phyloP scores from a whole-genome alignment of 2,113 vertebrate species.

The Rafetus swinhoei region DNA sequence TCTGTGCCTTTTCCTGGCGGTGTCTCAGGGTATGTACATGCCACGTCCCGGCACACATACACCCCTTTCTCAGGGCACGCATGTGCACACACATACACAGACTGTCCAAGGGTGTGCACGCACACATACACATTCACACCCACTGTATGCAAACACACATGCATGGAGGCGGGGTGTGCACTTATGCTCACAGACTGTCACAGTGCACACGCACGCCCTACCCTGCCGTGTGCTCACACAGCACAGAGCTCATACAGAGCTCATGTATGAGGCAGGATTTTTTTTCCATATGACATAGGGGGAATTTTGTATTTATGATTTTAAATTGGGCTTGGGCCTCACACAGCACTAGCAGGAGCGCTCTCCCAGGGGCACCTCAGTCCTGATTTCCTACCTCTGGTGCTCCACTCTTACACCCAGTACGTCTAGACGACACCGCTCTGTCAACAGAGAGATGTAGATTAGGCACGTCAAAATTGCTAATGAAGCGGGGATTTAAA shows the following conservation, averaged over 20 bases:
- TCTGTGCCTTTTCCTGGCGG: too few species aligned
- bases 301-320: background rate
- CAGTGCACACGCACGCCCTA: background rate
- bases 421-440: too few species aligned
- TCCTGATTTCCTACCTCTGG: background rate
- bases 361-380: background rate
- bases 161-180: too few species aligned
- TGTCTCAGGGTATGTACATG: too few species aligned
- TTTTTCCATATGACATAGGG: background rate
- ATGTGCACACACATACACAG: background rate
- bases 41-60: rapidly evolving
- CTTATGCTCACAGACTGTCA: background rate
- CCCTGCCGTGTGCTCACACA: background rate
- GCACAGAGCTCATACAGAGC: background rate
- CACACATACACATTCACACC: too few species aligned
- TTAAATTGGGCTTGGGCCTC: background rate
- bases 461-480: too few species aligned
- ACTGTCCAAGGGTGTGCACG: too few species aligned
- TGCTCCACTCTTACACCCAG: background rate
- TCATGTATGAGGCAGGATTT: background rate
- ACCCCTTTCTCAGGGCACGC: too few species aligned
- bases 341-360: too few species aligned
- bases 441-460: too few species aligned
- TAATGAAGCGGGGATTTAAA: too few species aligned
- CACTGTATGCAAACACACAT: background rate